phyloP scores from a whole-genome alignment of 2,888 invertebrate genomes.

The Thymelicus acteon region DNA sequence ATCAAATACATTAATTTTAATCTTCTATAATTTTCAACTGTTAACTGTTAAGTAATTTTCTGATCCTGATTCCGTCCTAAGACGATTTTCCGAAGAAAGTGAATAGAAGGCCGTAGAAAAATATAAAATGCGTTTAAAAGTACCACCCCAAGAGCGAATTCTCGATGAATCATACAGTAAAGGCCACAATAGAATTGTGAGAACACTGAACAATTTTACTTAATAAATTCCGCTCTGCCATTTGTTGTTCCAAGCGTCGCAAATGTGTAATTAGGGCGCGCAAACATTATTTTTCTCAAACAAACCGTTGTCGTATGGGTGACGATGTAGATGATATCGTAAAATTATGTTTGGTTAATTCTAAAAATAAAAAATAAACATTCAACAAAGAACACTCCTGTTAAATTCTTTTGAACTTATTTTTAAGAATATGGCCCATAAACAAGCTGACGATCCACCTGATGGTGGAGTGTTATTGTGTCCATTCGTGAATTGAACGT shows the following conservation, averaged over 20 bases:
- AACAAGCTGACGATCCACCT: too few relatives aligned
- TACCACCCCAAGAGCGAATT: background rate
- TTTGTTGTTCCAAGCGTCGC: conserved; percentile 56
- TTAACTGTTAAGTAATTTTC: too few relatives aligned
- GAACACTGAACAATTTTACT: conserved; percentile 16
- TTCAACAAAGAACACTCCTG: background rate
- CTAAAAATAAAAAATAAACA: conserved; percentile 7
- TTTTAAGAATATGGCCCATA: too few relatives aligned
- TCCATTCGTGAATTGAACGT: too few relatives aligned
- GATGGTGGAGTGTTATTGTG: too few relatives aligned
- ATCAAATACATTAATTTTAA: too few relatives aligned
- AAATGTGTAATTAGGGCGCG: conserved; percentile 59
- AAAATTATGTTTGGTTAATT: conserved; percentile 15
- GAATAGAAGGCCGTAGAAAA: background rate
- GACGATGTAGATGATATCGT: conserved; percentile 42
- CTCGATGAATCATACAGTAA: conserved; percentile 1
- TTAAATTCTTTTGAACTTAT: background rate
- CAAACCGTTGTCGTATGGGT: conserved; percentile 52
- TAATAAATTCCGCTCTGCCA: conserved; percentile 49
- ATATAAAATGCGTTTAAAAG: background rate
- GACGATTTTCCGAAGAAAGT: too few relatives aligned
- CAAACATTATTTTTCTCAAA: conserved; percentile 60
- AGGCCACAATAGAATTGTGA: conserved; percentile 6
- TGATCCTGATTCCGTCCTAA: too few relatives aligned
- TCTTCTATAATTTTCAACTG: too few relatives aligned